Evolutionary conservation across 2,888 invertebrate genomes (phyloP).

Genomic region (Sinodicranocentrus sp.): DNA sequence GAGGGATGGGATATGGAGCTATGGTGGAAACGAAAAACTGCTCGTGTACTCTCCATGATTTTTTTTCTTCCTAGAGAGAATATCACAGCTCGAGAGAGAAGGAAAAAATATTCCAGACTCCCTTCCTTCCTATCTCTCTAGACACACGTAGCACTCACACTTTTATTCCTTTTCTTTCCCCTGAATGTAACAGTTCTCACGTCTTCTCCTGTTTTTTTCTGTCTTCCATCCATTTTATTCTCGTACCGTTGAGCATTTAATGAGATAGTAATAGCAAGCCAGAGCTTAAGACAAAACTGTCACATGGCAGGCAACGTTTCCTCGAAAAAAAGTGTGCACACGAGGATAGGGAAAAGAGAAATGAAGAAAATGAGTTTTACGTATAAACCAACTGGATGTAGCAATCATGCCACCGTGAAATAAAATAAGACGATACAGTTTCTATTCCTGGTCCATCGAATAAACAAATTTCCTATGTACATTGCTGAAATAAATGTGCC

Average conservation of each 20-base stretch:
- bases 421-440: too few relatives aligned
- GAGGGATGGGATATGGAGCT: constrained; percentile 36
- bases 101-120: not conserved
- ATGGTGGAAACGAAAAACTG: too few relatives aligned
- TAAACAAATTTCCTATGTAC: too few relatives aligned
- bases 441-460: too few relatives aligned
- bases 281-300: constrained; percentile 6
- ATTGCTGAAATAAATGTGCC: too few relatives aligned
- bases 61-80: not conserved
- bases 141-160: not conserved
- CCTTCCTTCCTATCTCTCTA: not conserved
- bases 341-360: not conserved
- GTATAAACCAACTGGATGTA: too few relatives aligned
- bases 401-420: too few relatives aligned
- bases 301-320: not conserved
- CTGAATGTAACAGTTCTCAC: constrained; percentile 9
- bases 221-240: not conserved
- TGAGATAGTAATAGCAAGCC: not conserved
- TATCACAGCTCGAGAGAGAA: not conserved
- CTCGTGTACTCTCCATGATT: not conserved
- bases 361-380: too few relatives aligned
- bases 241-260: not conserved
- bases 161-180: not conserved
- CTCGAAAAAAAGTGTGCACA: constrained; percentile 1
- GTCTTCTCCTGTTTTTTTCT: not conserved